Conservation (phyloP, 1,140 invertebrate species). For the Cecropterus lyciades region DNA sequence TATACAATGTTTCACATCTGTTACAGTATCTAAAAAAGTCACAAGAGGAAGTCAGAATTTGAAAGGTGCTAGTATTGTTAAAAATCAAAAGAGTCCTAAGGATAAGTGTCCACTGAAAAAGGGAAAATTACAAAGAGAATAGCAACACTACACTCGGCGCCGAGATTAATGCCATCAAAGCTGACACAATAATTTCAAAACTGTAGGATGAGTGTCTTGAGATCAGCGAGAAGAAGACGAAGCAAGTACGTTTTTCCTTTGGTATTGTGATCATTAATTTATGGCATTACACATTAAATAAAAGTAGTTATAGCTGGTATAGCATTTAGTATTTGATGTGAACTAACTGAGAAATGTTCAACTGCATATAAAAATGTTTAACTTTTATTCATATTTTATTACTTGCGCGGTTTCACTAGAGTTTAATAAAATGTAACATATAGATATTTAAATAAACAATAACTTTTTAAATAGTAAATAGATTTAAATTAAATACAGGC, state of each 20-base stretch:
- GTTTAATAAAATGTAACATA: too few species aligned
- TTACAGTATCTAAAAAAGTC: not conserved
- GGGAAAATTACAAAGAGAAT: slow-evolving; percentile 46
- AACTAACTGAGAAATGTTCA: too few species aligned
- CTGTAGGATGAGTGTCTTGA: slow-evolving; percentile 87
- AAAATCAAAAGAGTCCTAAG: slow-evolving; percentile 38
- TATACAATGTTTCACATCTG: not conserved
- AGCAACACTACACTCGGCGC: slow-evolving; percentile 40
- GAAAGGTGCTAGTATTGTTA: slow-evolving; percentile 51
- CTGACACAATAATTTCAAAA: slow-evolving; percentile 87
- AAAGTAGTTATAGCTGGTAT: too few species aligned
- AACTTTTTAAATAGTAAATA: too few species aligned
- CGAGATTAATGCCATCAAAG: slow-evolving; percentile 84
- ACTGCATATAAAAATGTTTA: too few species aligned
- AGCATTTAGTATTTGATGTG: too few species aligned
- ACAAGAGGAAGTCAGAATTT: slow-evolving; percentile 27
- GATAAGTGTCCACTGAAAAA: not conserved
- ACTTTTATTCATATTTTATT: too few species aligned
- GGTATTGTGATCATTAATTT: too few species aligned
- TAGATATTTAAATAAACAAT: too few species aligned
- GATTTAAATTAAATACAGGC: too few species aligned
- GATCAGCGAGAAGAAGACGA: slow-evolving; percentile 76
- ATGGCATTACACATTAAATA: too few species aligned
- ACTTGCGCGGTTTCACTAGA: too few species aligned
- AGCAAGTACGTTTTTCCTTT: slow-evolving; percentile 67